Conservation (phyloP, 2,113 vertebrate genomes). For the Polypterus bichir region DNA sequence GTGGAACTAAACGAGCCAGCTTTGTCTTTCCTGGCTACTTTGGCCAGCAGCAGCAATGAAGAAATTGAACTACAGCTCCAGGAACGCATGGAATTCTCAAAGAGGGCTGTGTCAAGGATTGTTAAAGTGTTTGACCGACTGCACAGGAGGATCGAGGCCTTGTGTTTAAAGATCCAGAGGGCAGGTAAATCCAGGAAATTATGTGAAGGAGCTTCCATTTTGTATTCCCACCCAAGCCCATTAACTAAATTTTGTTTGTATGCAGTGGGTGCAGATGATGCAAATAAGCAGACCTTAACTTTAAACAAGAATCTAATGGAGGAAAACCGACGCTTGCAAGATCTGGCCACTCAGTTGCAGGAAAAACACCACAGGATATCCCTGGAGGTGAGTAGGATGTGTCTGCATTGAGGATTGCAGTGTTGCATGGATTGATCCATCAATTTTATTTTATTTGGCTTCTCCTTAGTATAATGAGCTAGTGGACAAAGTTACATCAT, state of each 20-base stretch:
- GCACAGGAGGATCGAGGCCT: constrained; percentile 57
- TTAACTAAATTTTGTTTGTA: neutral
- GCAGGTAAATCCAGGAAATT: constrained; percentile 41
- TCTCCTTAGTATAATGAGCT: constrained; percentile 66
- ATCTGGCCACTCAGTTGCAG: constrained; percentile 70
- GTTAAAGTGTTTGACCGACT: constrained; percentile 69
- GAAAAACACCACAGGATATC: constrained; percentile 81
- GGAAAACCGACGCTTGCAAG: constrained; percentile 65
- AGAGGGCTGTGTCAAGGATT: constrained; percentile 61
- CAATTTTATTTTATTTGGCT: neutral
- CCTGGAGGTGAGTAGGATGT: constrained; percentile 53
- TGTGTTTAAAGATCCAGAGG: constrained; percentile 57
- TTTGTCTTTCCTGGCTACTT: constrained; percentile 58
- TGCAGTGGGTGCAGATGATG: constrained; percentile 36
- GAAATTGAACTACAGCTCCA: constrained; percentile 72
- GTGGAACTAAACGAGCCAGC: constrained; percentile 55
- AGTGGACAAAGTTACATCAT: constrained; percentile 78
- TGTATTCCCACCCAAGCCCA: no score
- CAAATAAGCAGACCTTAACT: constrained; percentile 30
- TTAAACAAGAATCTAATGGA: constrained; percentile 53
- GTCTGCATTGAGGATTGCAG: neutral
- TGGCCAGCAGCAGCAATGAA: constrained; percentile 73
- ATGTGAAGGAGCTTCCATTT: no score
- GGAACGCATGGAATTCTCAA: constrained; percentile 78
- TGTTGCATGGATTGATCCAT: neutral